Evolutionary conservation across 2,113 vertebrate genomes (phyloP).

Genomic region (Ptyas mucosa): DNA sequence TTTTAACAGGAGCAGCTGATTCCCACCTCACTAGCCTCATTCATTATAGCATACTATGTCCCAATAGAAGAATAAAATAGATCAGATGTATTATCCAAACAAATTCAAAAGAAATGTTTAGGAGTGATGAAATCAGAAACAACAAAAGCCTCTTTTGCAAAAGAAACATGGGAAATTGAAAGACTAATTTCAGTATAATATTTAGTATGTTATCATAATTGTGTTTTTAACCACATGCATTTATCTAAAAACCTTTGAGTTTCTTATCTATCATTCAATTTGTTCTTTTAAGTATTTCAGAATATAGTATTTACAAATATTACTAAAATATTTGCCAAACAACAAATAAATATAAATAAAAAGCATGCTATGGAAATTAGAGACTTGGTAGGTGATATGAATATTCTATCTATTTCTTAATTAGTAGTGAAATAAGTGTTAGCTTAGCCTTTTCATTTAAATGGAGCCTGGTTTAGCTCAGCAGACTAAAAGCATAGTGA

Average conservation of each 20-base stretch:
- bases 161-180: background rate
- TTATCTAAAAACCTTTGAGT: background rate
- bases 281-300: background rate
- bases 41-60: background rate
- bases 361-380: background rate
- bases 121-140: background rate
- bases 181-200: background rate
- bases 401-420: background rate
- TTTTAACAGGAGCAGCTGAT: background rate
- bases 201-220: background rate
- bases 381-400: background rate
- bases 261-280: background rate
- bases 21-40: background rate
- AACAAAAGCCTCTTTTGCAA: background rate
- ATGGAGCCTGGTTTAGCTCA: no score
- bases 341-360: background rate
- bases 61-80: background rate
- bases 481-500: no score
- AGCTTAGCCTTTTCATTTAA: background rate
- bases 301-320: background rate
- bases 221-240: background rate
- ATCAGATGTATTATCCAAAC: background rate
- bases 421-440: background rate
- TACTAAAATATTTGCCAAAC: background rate
- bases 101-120: background rate